Conservation (phyloP, 2,797 vertebrate species). For the Squalus acanthias region DNA sequence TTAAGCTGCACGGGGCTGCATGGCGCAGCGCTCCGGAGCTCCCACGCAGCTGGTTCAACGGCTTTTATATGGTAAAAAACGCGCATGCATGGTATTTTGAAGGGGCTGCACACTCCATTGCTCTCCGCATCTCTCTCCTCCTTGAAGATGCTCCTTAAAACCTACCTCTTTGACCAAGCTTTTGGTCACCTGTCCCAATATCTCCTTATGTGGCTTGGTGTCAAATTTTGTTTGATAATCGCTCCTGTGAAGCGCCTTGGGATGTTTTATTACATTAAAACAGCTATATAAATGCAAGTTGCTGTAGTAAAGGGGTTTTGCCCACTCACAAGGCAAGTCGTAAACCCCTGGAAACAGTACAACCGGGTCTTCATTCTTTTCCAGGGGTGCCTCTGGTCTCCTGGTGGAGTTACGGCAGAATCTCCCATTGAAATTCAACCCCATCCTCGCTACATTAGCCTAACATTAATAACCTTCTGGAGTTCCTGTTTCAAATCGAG, state of each 20-base stretch:
- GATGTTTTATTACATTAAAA: neutral
- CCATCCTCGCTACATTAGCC: neutral
- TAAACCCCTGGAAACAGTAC: neutral
- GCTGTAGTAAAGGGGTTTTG: neutral
- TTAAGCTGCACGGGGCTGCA: too few relatives aligned
- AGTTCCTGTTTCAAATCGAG: neutral
- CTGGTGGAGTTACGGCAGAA: neutral
- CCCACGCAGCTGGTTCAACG: too few relatives aligned
- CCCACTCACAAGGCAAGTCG: neutral
- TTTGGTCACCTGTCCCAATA: neutral
- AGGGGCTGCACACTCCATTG: too few relatives aligned
- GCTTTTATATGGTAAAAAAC: neutral
- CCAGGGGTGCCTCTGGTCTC: neutral
- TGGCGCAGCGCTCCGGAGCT: too few relatives aligned
- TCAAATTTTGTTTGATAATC: neutral
- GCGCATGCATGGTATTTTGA: too few relatives aligned
- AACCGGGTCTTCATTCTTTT: neutral
- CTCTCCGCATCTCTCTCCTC: neutral
- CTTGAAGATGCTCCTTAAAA: neutral
- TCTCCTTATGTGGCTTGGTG: neutral
- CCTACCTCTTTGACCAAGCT: neutral
- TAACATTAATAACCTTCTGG: neutral
- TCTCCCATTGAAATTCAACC: neutral
- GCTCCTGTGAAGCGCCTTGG: neutral
- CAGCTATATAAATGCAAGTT: neutral